These are phyloP conservation scores for Megaceryle alcyon DNA, from an alignment of 2,797 vertebrate genomes.

Conservation along the genomic window DNA sequence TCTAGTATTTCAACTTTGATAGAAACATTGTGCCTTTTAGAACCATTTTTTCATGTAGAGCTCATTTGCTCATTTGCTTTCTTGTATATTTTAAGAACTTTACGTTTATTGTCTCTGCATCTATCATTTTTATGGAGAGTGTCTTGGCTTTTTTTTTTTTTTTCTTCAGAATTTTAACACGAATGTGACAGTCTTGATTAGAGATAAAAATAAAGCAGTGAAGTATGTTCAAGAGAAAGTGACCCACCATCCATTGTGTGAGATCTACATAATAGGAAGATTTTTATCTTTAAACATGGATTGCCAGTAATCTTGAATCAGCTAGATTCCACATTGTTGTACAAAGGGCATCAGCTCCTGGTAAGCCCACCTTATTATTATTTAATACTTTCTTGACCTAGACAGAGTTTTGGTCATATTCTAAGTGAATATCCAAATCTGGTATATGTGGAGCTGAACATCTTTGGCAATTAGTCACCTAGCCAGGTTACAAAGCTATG, in stretches of 20 bases:
- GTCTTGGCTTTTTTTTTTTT: not conserved
- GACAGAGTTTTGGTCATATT: not conserved
- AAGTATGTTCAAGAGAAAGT: not conserved
- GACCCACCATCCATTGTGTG: not conserved
- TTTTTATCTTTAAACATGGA: not conserved
- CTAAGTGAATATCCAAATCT: not conserved
- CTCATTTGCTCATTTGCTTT: not conserved
- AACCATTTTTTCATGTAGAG: not conserved
- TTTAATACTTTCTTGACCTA: not conserved
- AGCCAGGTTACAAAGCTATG: conserved; percentile 26
- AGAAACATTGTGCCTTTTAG: not conserved
- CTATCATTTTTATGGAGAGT: not conserved
- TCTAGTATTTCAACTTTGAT: not conserved
- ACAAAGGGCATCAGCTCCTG: not conserved
- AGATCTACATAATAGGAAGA: not conserved
- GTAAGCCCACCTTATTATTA: not conserved
- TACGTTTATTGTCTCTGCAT: not conserved
- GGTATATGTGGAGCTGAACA: not conserved
- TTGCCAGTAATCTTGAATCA: not conserved
- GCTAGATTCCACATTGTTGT: not conserved
- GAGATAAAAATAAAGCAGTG: not conserved
- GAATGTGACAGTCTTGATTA: not conserved
- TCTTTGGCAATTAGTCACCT: not conserved
- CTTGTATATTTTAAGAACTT: not conserved
- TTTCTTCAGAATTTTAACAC: not conserved